Percentiles rank a stretch among this genome's conserved stretches.
These are phyloP conservation scores for Rachycentron canadum DNA, from an alignment of 2,797 vertebrate species.

Conservation along the genomic window DNA sequence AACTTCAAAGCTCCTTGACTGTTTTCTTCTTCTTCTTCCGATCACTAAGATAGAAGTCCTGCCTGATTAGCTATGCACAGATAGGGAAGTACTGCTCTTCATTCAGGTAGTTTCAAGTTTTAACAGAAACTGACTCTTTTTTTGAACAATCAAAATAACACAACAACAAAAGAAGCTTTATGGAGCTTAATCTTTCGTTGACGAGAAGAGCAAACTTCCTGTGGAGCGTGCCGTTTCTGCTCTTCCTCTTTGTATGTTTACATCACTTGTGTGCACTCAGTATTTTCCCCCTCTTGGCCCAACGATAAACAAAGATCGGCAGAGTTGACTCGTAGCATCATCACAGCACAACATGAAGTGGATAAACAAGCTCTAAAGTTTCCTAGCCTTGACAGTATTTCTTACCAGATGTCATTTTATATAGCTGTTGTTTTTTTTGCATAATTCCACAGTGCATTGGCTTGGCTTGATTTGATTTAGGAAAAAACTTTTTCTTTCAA, in stretches of 20 bases:
- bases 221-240: constrained; percentile 21
- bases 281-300: constrained; percentile 47
- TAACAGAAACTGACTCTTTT: constrained; percentile 11
- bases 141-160: constrained; percentile 40
- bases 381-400: constrained; percentile 66
- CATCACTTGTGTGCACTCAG: constrained; percentile 54
- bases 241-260: constrained; percentile 56
- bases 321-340: constrained; percentile 61
- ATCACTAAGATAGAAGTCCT: constrained; percentile 49
- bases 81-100: constrained; percentile 23
- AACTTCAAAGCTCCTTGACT: constrained; percentile 56
- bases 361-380: constrained; percentile 76
- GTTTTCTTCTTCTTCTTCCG: constrained; percentile 47
- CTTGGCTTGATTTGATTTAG: constrained; percentile 80
- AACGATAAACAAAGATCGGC: constrained; percentile 70
- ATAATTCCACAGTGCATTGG: constrained; percentile 80
- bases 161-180: constrained; percentile 11
- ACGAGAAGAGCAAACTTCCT: constrained; percentile 22
- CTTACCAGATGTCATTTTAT: constrained; percentile 72
- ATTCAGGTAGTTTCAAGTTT: constrained; percentile 45
- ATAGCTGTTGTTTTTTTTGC: constrained; percentile 71
- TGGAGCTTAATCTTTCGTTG: constrained; percentile 9
- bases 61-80: constrained; percentile 47
- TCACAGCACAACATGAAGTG: constrained; percentile 55
- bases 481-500: no score